Percentiles rank a stretch among this genome's conserved stretches.
These are phyloP conservation scores for Fregata magnificens DNA, from an alignment of 2,113 vertebrate genomes.

Conservation along the genomic window DNA sequence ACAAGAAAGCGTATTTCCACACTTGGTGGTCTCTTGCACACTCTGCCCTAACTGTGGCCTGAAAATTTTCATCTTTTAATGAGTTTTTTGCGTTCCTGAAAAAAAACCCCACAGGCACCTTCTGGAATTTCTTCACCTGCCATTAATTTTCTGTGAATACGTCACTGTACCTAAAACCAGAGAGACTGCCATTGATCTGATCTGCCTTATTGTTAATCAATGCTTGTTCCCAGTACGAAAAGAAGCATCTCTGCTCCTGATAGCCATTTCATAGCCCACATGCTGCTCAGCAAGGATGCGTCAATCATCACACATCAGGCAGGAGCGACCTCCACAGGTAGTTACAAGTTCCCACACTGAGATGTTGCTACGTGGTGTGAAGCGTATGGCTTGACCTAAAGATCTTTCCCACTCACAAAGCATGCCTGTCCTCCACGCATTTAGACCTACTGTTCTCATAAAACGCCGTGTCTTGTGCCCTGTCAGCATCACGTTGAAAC, in stretches of 20 bases:
- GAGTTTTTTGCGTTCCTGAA: background rate
- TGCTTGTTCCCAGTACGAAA: background rate
- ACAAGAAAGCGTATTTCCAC: background rate
- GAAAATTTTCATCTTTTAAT: background rate
- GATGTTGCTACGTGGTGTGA: background rate
- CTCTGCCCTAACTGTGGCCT: background rate
- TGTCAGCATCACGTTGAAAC: background rate
- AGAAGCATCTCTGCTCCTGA: background rate
- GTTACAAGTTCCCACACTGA: background rate
- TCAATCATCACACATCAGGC: background rate
- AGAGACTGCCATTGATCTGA: background rate
- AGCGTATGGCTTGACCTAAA: background rate
- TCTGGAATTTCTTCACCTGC: background rate
- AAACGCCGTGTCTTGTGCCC: background rate
- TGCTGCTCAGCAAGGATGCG: background rate
- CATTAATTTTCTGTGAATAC: background rate
- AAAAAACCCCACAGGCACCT: background rate
- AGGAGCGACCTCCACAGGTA: background rate
- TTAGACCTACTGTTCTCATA: background rate
- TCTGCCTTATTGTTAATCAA: background rate
- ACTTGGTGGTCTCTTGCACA: background rate
- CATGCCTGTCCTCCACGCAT: background rate
- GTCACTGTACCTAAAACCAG: background rate
- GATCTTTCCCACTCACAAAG: background rate
- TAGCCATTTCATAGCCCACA: background rate